These are phyloP conservation scores for Premnoplex brunnescens DNA, from an alignment of 2,797 vertebrate genomes.

Conservation along the genomic window DNA sequence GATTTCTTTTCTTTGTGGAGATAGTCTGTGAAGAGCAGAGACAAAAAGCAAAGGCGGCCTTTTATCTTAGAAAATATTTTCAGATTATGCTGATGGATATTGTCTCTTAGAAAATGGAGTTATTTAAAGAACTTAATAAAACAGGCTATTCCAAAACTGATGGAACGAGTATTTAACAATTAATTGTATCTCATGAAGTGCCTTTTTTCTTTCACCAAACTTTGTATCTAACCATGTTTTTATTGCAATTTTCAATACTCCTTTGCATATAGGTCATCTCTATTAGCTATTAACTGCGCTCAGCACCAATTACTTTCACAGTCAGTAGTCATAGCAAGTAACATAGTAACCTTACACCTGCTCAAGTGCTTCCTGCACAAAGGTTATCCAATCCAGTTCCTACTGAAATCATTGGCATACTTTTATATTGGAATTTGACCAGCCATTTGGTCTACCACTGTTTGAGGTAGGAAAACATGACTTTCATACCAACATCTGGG, in stretches of 20 bases:
- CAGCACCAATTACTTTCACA: background rate
- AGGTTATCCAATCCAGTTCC: background rate
- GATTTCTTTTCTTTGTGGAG: background rate
- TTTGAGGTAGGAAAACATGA: background rate
- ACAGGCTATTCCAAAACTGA: background rate
- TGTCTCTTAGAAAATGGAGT: background rate
- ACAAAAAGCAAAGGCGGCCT: background rate
- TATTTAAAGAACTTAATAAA: background rate
- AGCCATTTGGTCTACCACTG: background rate
- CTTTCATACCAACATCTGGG: background rate
- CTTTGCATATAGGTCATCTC: background rate
- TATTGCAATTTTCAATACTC: background rate
- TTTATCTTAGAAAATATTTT: background rate
- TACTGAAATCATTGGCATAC: background rate
- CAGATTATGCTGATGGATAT: background rate
- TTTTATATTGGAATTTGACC: background rate
- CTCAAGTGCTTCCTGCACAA: background rate
- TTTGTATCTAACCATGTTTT: background rate
- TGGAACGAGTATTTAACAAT: background rate
- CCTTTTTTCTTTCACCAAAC: background rate
- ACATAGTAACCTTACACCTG: background rate
- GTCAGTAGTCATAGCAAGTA: background rate
- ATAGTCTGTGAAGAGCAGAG: background rate
- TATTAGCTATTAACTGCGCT: background rate
- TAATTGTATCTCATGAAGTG: background rate